Conservation (phyloP, 1,140 invertebrate genomes). For the Eupeodes corollae region DNA sequence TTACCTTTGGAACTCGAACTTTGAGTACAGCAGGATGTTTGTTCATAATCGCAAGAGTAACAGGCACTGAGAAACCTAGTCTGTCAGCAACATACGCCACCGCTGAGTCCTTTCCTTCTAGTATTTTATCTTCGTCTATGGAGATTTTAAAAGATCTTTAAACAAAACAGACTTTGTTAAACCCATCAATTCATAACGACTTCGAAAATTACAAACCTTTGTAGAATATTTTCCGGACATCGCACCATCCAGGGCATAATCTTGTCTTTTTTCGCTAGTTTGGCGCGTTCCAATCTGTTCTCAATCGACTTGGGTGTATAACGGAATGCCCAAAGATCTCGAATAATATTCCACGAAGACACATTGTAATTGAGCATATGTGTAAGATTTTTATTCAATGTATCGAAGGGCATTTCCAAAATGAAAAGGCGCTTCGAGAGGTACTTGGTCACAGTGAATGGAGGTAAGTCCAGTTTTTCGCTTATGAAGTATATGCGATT, state of each 20-base stretch:
- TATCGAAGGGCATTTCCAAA: conserved; percentile 31
- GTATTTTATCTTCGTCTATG: conserved; percentile 36
- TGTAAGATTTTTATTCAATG: conserved; percentile 29
- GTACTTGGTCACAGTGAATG: conserved; percentile 27
- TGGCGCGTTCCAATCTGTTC: conserved; percentile 33
- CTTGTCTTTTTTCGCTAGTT: conserved; percentile 35
- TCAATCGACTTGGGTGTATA: conserved; percentile 35
- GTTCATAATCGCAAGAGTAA: conserved; percentile 33
- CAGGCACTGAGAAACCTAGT: conserved; percentile 32
- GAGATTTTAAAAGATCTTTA: conserved; percentile 35
- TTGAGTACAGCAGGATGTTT: conserved; percentile 38
- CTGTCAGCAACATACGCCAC: conserved; percentile 40
- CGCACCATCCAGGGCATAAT: conserved; percentile 47
- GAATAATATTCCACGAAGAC: conserved; percentile 35
- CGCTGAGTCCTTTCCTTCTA: conserved; percentile 36
- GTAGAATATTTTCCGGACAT: conserved; percentile 35
- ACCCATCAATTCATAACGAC: no score
- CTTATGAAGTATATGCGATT: conserved; percentile 35
- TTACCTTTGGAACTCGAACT: conserved; percentile 39
- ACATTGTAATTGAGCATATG: conserved; percentile 37
- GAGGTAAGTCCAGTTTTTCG: conserved; percentile 19
- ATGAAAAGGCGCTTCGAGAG: conserved; percentile 29
- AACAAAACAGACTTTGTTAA: no score
- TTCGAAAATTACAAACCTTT: conserved; percentile 24
- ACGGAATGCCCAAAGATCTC: conserved; percentile 42